Conservation (phyloP, 35 echinoderm and acorn worm species). For the Anneissia japonica region DNA sequence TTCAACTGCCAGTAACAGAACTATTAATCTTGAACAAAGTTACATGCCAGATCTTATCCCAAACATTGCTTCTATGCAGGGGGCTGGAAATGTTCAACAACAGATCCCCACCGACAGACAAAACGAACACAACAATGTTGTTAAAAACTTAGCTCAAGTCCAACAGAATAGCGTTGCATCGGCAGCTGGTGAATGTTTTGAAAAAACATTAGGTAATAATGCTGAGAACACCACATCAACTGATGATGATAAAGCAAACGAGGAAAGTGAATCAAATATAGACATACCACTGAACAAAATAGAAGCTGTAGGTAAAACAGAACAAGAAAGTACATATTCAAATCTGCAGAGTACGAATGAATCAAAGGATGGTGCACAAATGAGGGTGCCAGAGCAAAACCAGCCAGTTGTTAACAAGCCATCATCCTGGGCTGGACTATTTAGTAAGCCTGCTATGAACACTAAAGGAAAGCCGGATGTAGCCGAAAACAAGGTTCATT, state of each 20-base stretch:
- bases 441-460: not conserved
- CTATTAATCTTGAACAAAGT: not conserved
- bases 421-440: not conserved
- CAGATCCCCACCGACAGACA: not conserved
- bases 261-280: not conserved
- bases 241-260: not conserved
- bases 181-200: not conserved
- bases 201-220: not conserved
- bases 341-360: not conserved
- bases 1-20: not conserved
- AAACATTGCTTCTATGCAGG: not conserved
- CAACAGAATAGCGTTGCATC: not conserved
- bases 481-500: not conserved
- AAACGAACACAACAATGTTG: not conserved
- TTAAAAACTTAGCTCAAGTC: not conserved
- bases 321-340: not conserved
- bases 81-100: not conserved
- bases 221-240: not conserved
- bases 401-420: not conserved
- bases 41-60: not conserved
- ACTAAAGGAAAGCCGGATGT: not conserved
- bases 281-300: not conserved
- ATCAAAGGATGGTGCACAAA: not conserved
- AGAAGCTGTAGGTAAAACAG: not conserved
- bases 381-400: not conserved